Evolutionary conservation across 2,113 vertebrate species (phyloP), one percentile per base, ranked within the genome.

Genomic region (Menidia beryllina): DNA sequence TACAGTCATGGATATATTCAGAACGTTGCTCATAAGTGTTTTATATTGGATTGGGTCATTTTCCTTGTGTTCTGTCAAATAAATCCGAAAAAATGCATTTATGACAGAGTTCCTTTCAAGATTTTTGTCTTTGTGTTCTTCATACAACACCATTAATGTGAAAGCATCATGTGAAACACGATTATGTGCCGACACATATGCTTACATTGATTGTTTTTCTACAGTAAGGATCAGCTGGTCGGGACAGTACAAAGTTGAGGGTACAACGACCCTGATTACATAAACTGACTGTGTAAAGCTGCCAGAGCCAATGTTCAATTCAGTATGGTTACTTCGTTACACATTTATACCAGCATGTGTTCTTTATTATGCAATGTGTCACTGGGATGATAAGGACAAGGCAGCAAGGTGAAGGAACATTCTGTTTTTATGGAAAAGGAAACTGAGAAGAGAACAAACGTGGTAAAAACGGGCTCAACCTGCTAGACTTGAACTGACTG

Each of bases 181-280:
- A n/a, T 19, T 20, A 41, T 26, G 7, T 11, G 26, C 56, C 41
- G 7, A 47, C 27, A 36, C 14, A 24, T 1, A 20, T 3, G 4
- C 0, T 39, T 13, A 11, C 3, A 7, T 12, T 43, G 3, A 67
- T 54, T 19, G 60, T 2, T 23, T 52, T 43, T 53, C 21, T 7
- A 19, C 7, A 45, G 63, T 45, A 48, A 36, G 25, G 12, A 59
- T 39, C 25, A 38, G 19, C 2, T 17, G n/a, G 21, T 19, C 13
- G 21, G 38, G 63, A 69, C 34, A 68, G 77, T 49, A 59, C 78
- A 86, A 84, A 84, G 86, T 52, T 81, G 4, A 72, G 12, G 20
- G 76, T 74, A 81, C 63, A 79, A 9, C 20, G 53, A 77, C 39
- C 30, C 20, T 30, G 69, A 65, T 53, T 34, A 47, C 64, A 67